Evolutionary conservation across 1,140 invertebrate genomes (phyloP).

Genomic region (Hydropsyche tenuis): DNA sequence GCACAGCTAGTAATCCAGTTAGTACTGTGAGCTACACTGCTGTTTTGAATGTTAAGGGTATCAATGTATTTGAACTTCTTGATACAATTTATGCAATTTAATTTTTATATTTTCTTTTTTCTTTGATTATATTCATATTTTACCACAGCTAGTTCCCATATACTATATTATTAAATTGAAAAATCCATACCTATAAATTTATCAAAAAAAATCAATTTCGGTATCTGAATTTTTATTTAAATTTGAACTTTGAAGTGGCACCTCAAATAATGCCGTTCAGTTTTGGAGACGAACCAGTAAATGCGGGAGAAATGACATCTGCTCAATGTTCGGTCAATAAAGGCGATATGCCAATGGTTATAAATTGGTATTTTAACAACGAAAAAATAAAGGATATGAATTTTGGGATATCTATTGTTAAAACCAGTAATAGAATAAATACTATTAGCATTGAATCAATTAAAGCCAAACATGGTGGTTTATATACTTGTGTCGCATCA

Average conservation of each 20-base stretch:
- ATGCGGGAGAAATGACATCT: constrained; percentile 65
- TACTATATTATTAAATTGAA: too few species aligned
- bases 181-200: too few species aligned
- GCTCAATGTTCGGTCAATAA: constrained; percentile 72
- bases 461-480: constrained; percentile 69
- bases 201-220: too few species aligned
- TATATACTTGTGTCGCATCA: constrained; percentile 76
- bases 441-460: constrained; percentile 72
- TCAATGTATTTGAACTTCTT: too few species aligned
- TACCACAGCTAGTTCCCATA: too few species aligned
- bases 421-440: constrained; percentile 70
- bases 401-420: constrained; percentile 62
- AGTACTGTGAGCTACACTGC: constrained; percentile 71
- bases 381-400: constrained; percentile 55
- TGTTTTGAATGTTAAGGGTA: constrained; percentile 75
- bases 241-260: constrained; percentile 34
- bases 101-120: neutral
- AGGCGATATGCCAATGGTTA: constrained; percentile 76
- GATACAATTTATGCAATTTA: neutral
- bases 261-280: constrained; percentile 69
- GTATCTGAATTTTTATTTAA: neutral
- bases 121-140: neutral
- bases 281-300: constrained; percentile 68
- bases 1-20: constrained; percentile 74
- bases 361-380: constrained; percentile 76